A percentile compares a stretch with the other conserved stretches of the same genome.
phyloP scores from a whole-genome alignment of 2,888 invertebrate genomes.

The Agrochola litura region DNA sequence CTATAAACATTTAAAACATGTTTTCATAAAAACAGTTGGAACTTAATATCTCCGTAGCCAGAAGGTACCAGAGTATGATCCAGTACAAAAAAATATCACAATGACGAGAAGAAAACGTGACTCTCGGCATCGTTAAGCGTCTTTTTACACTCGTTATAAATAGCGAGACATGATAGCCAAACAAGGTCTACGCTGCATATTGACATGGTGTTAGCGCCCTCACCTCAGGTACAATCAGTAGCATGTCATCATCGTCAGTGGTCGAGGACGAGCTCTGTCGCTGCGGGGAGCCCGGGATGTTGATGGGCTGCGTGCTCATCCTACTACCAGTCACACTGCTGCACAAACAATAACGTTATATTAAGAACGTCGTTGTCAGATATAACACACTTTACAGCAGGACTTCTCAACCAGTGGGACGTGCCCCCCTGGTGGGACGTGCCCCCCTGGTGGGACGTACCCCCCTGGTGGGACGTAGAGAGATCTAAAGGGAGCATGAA shows the following conservation, averaged over 20 bases:
- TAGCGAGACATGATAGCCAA: neutral
- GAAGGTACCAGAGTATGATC: neutral
- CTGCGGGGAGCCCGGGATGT: constrained; percentile 91
- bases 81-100: neutral
- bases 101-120: no score
- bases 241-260: constrained; percentile 88
- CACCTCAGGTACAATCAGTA: constrained; percentile 73
- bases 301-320: constrained; percentile 91
- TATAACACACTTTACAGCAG: neutral
- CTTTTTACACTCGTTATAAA: no score
- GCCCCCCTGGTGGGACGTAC: no score
- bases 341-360: constrained; percentile 16
- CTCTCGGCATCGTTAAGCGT: no score
- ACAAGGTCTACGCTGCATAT: neutral
- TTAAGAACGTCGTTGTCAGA: neutral
- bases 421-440: no score
- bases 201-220: neutral
- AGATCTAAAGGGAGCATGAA: no score
- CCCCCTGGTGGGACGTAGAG: no score
- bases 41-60: neutral
- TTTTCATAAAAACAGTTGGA: neutral
- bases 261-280: constrained; percentile 84
- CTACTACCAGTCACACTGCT: constrained; percentile 63
- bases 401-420: no score
- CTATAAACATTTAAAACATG: no score